Evolutionary conservation across 2,888 invertebrate genomes (phyloP), one percentile per base, ranked within the genome.

Genomic region (Poecilobothrus nobilitatus): DNA sequence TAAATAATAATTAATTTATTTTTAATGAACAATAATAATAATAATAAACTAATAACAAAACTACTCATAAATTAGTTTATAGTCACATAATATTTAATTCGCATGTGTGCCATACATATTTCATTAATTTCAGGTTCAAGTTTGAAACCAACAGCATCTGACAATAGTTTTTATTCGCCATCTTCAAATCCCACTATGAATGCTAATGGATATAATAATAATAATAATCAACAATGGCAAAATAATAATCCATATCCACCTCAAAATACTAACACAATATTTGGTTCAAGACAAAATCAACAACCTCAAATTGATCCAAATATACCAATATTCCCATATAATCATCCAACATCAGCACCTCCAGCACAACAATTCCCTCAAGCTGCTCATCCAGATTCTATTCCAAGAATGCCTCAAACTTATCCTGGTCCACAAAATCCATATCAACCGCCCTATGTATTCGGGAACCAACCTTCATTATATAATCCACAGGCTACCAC

Each of bases 231-330:
- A 7, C 67, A 69, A 70, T 73, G 71, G 65, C 71, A 70, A 65
- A 41, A 75, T 75, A 53, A 75, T 74, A 74, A 76, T 72, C 44
- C 91, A 89, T 75, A 87, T 87, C 69, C 76, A 68, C 74, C 73
- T 70, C 75, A 81, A 71, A 81, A 82, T 78, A 80, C 77, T 71
- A 81, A 81, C 69, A 80, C 80, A 71, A 80, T 81, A 21, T 82
- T 82, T 68, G 81, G 81, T 65, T 78, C 81, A 62, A 80, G 80
- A 70, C 76, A 79, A 68, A 78, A 78, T 68, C 78, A 79, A 74
- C 79, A 79, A 22, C 68, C 63, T 62, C 67, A 62, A 69, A 74
- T 81, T 63, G 76, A 80, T 72, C 79, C 80, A 61, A 78, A 80
- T 72, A 74, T 80, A 75, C 81, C 81, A 72, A 81, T 80, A 70